Percentiles rank a stretch among this genome's conserved stretches.
Evolutionary conservation across 2,113 vertebrate species (phyloP).

Genomic region (Nyctereutes procyonoides): DNA sequence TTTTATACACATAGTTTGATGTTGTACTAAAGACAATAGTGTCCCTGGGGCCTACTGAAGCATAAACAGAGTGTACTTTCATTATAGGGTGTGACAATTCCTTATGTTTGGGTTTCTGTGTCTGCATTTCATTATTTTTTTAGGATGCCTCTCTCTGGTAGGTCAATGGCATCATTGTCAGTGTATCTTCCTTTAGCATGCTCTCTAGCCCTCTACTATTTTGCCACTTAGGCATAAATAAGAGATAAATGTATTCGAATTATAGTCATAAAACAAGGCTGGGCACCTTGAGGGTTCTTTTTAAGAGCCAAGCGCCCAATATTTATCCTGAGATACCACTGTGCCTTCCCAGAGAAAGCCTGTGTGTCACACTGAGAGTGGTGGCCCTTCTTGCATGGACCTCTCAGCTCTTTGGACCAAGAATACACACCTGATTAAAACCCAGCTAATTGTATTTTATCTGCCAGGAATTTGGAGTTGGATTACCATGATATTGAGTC

Average conservation of each 20-base stretch:
- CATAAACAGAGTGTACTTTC: neutral
- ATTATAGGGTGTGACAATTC: neutral
- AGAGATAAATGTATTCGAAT: neutral
- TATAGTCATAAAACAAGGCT: neutral
- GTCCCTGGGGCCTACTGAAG: neutral
- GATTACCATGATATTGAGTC: neutral
- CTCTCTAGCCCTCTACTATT: neutral
- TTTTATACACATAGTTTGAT: constrained; percentile 13
- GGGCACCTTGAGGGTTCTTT: neutral
- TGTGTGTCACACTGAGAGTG: neutral
- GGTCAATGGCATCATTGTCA: neutral
- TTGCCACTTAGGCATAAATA: neutral
- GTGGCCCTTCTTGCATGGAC: neutral
- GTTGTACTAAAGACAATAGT: neutral
- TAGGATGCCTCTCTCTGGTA: neutral
- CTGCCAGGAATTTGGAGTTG: neutral
- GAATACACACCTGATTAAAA: neutral
- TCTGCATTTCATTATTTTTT: constrained; percentile 16
- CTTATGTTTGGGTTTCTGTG: neutral
- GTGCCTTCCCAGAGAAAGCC: neutral
- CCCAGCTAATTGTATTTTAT: neutral
- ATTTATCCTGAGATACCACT: neutral
- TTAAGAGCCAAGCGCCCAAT: neutral
- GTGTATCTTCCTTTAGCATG: neutral
- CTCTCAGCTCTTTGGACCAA: neutral